Percentiles rank a stretch among this genome's conserved stretches.
Evolutionary conservation across 1,140 invertebrate genomes (phyloP).

Genomic region (Dermatophagoides farinae): DNA sequence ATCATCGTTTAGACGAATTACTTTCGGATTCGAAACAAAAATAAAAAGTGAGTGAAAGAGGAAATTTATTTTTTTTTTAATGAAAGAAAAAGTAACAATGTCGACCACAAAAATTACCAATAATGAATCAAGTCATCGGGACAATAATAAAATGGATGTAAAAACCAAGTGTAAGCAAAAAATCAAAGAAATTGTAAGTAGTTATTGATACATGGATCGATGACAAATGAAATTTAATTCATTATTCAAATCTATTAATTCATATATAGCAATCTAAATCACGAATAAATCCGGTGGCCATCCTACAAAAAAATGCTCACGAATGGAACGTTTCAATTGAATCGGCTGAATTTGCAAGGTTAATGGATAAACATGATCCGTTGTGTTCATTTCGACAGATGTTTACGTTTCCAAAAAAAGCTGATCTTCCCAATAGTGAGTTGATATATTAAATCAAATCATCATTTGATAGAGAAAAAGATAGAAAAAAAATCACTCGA

Average conservation of each 20-base stretch:
- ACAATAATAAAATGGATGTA: not conserved
- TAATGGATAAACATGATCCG: slow-evolving; percentile 27
- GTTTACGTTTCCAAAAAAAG: slow-evolving; percentile 29
- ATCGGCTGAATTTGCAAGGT: slow-evolving; percentile 24
- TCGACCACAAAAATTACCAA: not conserved
- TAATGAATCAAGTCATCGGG: not conserved
- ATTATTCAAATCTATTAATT: not conserved
- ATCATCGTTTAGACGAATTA: too few relatives aligned
- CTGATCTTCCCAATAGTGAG: slow-evolving; percentile 26
- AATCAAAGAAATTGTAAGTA: slow-evolving; percentile 2
- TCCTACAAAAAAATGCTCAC: not conserved
- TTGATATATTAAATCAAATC: not conserved
- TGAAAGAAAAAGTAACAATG: not conserved
- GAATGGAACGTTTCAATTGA: slow-evolving; percentile 13
- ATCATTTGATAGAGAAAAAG: not conserved
- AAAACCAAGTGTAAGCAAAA: slow-evolving; percentile 1
- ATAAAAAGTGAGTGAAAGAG: not conserved
- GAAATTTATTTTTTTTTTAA: not conserved
- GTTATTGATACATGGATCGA: not conserved
- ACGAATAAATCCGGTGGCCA: not conserved
- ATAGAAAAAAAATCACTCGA: not conserved
- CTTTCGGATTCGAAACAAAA: not conserved
- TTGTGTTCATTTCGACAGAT: slow-evolving; percentile 23
- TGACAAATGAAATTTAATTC: not conserved
- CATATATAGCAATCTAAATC: not conserved